These are phyloP conservation scores for Acanthurus tractus DNA, from an alignment of 2,797 vertebrate species.

Conservation along the genomic window DNA sequence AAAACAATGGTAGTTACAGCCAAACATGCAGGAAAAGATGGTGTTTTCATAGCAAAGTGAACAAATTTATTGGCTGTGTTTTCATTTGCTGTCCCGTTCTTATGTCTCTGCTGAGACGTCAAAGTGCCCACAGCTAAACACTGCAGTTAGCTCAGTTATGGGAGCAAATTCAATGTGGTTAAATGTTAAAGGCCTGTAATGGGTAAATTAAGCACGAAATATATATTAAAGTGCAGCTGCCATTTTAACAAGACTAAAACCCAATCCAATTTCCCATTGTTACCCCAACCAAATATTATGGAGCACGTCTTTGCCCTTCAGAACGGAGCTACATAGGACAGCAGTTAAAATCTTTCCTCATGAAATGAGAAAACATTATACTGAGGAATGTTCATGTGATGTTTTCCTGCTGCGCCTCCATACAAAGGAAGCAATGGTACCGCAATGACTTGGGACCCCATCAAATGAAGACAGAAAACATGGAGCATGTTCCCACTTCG, in stretches of 20 bases:
- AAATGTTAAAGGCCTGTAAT: constrained; percentile 4
- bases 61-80: constrained; percentile 28
- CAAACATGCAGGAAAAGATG: constrained; percentile 33
- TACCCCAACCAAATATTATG: no score
- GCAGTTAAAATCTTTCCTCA: neutral
- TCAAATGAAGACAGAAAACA: no score
- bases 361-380: no score
- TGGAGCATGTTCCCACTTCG: no score
- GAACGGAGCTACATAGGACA: no score
- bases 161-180: neutral
- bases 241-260: neutral
- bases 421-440: no score
- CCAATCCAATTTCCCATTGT: no score
- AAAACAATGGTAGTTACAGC: constrained; percentile 51
- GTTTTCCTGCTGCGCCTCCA: no score
- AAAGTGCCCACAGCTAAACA: neutral
- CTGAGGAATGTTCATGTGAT: no score
- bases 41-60: constrained; percentile 41
- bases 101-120: neutral
- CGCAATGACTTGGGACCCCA: no score
- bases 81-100: constrained; percentile 28
- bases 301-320: no score
- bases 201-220: neutral
- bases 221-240: neutral
- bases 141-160: constrained; percentile 1